Base-by-base conservation (phyloP, 2,113 vertebrate genomes). In the Ursus arctos region DNA sequence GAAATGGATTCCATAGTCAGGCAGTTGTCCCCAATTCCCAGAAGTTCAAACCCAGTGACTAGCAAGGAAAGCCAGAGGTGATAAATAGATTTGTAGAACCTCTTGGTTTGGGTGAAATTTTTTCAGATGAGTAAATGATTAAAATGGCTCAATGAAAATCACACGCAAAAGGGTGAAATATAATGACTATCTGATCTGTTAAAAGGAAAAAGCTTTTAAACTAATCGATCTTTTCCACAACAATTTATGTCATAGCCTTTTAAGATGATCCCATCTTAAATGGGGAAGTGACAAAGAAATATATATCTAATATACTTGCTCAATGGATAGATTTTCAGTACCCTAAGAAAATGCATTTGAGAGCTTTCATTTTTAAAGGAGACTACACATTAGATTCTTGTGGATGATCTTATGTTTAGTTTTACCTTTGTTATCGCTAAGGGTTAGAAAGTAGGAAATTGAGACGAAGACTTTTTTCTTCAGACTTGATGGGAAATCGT, bases 131-230 rank as follows among this genome's bases (percentile, higher is more conserved):
- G 89, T 96, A 98, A 98, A 96, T 97, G 97, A 96, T 96, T 97
- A 97, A 97, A 98, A 95, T 88, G 74, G 76, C 76, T 96, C 94
- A 97, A 95, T 97, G 97, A 98, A 97, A 96, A 98, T 96, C 94
- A 94, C 94, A 96, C 2, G 7, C 90, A 94, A 96, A 96, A 93
- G 97, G 84, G 96, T 98, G 93, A 97, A 97, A 98, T 97, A 97
- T 98, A 98, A 98, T 98, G 97, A 92, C 95, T 96, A 97, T 98
- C 87, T 96, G 95, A 98, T 98, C 97, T 98, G 96, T 98, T 98
- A 98, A 98, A 98, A 98, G 97, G 94, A 96, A 96, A 97, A 98
- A 97, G 98, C 97, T 98, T 98, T 98, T 98, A 98, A 98, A 97
- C 94, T 97, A 97, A 98, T 98, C 95, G 94, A 98, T 98, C 98